Conservation (phyloP, 1,140 invertebrate species). For the Caenorhabditis brenneri region DNA sequence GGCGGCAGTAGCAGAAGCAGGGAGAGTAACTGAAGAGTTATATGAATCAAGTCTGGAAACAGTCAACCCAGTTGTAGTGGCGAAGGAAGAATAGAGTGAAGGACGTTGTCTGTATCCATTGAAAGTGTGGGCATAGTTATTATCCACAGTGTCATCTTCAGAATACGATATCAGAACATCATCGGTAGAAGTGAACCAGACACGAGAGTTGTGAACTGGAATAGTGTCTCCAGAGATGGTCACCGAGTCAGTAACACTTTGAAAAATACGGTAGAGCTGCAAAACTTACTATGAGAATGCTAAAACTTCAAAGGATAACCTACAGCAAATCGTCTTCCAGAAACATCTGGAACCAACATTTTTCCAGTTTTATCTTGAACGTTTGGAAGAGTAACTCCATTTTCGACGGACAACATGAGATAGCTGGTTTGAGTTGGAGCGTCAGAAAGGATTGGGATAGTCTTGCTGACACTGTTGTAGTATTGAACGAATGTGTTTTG, state of each 20-base stretch:
- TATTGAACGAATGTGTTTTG: background rate
- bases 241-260: background rate
- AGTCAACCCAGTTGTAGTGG: background rate
- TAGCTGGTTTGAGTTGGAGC: background rate
- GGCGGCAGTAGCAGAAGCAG: background rate
- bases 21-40: background rate
- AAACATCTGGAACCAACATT: background rate
- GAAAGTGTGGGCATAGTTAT: slow-evolving; percentile 16
- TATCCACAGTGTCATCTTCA: slow-evolving; percentile 19
- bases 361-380: background rate
- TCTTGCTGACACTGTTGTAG: background rate
- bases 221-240: background rate
- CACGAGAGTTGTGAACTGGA: background rate
- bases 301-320: background rate
- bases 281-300: background rate
- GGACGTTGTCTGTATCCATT: background rate
- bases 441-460: background rate
- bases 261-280: background rate
- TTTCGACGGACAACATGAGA: background rate
- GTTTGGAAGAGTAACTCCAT: background rate
- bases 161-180: slow-evolving; percentile 3
- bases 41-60: background rate
- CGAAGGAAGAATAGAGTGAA: background rate
- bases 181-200: background rate
- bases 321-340: slow-evolving; percentile 1